These are phyloP conservation scores for Pteruthius melanotis DNA, from an alignment of 2,113 vertebrate species.

Conservation along the genomic window DNA sequence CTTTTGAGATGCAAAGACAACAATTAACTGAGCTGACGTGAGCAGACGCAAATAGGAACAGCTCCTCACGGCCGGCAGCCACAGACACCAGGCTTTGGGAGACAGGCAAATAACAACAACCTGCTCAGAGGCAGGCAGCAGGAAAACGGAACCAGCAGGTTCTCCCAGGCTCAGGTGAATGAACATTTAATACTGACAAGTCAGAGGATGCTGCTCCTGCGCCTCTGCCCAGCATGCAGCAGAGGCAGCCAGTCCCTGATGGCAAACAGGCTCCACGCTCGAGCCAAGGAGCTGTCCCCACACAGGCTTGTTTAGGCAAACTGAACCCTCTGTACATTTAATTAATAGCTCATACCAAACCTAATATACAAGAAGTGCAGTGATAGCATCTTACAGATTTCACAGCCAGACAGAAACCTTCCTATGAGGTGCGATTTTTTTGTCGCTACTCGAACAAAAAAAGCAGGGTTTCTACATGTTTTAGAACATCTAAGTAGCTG, in stretches of 20 bases:
- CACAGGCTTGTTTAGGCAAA: neutral
- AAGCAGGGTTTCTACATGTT: neutral
- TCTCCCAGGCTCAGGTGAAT: neutral
- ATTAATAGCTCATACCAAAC: neutral
- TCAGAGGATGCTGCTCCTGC: neutral
- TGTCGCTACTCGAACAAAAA: neutral
- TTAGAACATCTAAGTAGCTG: neutral
- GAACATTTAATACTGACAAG: neutral
- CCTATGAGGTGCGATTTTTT: neutral
- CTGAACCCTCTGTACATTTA: neutral
- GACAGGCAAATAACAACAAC: neutral
- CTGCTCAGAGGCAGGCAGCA: neutral
- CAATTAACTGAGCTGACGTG: neutral
- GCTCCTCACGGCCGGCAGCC: neutral
- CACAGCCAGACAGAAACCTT: neutral
- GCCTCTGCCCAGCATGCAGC: neutral
- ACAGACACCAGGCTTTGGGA: neutral
- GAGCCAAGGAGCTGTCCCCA: neutral
- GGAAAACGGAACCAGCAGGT: neutral
- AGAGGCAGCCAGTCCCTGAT: neutral
- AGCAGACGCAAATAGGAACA: neutral
- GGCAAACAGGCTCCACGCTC: neutral
- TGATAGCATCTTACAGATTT: neutral
- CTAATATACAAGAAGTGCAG: neutral
- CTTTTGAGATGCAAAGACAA: constrained; percentile 8